Conservation (phyloP, 2,113 vertebrate species). For the Orthonyx spaldingii region DNA sequence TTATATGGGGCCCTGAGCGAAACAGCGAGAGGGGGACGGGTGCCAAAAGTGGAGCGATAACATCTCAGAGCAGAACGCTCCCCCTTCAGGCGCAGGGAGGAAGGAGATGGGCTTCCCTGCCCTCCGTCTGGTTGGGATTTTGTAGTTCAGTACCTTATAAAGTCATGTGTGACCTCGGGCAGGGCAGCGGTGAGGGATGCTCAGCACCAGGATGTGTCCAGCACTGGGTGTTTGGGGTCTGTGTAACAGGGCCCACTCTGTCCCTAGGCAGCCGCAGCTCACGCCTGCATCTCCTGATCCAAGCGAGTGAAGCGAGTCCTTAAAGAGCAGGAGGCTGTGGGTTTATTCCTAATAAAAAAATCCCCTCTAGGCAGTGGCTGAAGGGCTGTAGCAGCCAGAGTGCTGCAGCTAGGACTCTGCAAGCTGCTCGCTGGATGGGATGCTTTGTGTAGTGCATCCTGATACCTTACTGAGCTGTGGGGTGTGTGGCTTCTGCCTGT, state of each 20-base stretch:
- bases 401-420: background rate
- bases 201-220: accelerated
- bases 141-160: background rate
- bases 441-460: background rate
- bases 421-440: background rate
- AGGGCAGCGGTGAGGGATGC: background rate
- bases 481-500: background rate
- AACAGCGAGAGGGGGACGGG: background rate
- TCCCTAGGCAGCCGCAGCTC: background rate
- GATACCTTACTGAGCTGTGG: background rate
- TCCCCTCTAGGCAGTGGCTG: accelerated
- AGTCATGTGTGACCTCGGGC: background rate
- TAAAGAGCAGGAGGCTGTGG: background rate
- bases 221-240: background rate
- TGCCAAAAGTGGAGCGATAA: background rate
- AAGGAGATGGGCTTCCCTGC: background rate
- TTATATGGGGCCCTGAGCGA: conserved; percentile 61
- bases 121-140: background rate
- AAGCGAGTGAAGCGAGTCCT: accelerated
- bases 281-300: background rate
- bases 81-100: conserved; percentile 38
- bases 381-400: background rate
- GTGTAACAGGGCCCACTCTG: background rate
- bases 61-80: conserved; percentile 44
- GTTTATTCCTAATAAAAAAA: background rate